Base-by-base conservation (phyloP, 2,113 vertebrate species). In the Boulengeromyrus knoepffleri region DNA sequence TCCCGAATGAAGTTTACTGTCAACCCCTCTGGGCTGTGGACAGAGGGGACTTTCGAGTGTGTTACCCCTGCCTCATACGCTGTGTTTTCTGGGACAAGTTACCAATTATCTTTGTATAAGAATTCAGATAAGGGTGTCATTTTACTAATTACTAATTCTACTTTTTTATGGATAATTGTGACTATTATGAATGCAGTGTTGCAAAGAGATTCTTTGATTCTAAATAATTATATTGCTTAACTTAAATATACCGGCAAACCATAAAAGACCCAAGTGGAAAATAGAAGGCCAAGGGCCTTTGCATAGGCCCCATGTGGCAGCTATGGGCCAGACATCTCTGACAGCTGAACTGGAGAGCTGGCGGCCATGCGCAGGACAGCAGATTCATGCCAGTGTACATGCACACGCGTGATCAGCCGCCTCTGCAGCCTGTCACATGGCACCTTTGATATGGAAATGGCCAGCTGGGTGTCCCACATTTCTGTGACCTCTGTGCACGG, bases 391-490 rank as follows among this genome's bases (percentile, higher is more conserved):
- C 39, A 24, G 24, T 46, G 42, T 49, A 24, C 47, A 46, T 5
- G 24, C 39, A 42, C n/a, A n/a, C 95, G 94, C 94, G 92, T 95
- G 95, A 96, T 96, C 95, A 96, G 95, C 95, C 95, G 95, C 95
- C 95, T 96, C 95, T 96, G 95, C 96, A 96, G 96, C 96, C 96
- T 96, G 36, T 96, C 97, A 95, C 96, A 96, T 96, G 96, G 95
- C 94, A 96, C 97, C 97, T 98, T 98, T 98, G 96, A 98, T 97
- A 98, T 99, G 98, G 97, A 98, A 99, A 98, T 97, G 97, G 96
- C 96, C 98, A 99, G 97, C 98, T 99, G 86, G 98, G 96, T 96
- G 94, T 96, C 98, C 97, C 98, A 97, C 97, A 98, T 97, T 97
- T 98, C 96, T 95, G 95, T 98, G 97, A 98, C 97, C 98, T 96